Base-by-base conservation (phyloP, 2,888 invertebrate species). In the Scaptomyza reducta region DNA sequence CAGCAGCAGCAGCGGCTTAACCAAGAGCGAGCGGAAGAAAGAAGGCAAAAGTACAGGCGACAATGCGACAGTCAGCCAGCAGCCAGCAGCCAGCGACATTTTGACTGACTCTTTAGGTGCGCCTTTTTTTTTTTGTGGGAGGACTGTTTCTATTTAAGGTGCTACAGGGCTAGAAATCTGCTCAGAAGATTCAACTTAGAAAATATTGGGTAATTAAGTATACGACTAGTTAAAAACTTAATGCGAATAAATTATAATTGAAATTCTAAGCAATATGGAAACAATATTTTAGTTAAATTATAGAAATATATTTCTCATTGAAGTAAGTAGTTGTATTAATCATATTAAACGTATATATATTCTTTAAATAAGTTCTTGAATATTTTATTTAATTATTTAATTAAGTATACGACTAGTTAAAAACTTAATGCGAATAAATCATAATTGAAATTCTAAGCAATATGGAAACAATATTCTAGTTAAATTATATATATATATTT, bases 1-100 rank as follows among this genome's bases (percentile, higher is more conserved):
- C 31, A 31, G 41, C 53, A 7, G 31, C 33, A 55, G 53, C 64
- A 42, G 50, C 68, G 74, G 78, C 81, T 84, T 78, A 81, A 64
- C 82, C 73, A 60, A 79, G 70, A 81, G 85, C 78, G 62, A 82
- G 77, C 67, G 79, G 67, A 63, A 79, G 68, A 68, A 77, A 72
- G 40, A 40, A 16, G 54, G 51, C 71, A 71, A 71, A 62, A 66
- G 77, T 49, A 55, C 59, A 61, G 64, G 56, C 80, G 76, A 67
- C 75, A 47, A 67, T 53, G 58, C 27, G 58, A 18, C 41, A 56
- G 55, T 58, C 74, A 74, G 38, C 2, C 33, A 2, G 2, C 13
- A 33, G 33, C 2, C 6, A 33, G 31, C 31, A 33, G 13, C 11
- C 31, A 11, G 31, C 11, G 13, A 38, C 7, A 38, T 38, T 38